phyloP scores from a whole-genome alignment of 2,797 vertebrate species.

The Falco berigora region DNA sequence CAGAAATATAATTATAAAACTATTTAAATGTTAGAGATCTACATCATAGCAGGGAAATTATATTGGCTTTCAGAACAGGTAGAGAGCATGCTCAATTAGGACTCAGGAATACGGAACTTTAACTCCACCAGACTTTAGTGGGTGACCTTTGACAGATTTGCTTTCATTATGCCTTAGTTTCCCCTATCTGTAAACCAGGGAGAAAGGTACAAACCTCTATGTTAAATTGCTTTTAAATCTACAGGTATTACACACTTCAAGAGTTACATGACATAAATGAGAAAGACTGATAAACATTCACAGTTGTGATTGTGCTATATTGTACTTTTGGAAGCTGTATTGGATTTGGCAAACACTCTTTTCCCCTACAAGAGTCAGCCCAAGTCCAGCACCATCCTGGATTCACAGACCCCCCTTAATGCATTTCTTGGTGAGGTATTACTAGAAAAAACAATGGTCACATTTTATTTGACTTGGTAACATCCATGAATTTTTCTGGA shows the following conservation, averaged over 20 bases:
- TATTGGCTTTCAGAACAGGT: not conserved
- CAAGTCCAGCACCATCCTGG: not conserved
- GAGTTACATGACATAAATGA: not conserved
- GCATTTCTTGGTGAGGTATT: not conserved
- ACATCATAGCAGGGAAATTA: not conserved
- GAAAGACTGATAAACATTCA: not conserved
- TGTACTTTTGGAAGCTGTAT: not conserved
- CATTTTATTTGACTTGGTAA: not conserved
- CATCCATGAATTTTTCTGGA: not conserved
- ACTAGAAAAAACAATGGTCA: not conserved
- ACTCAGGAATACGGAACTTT: not conserved
- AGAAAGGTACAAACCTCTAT: not conserved
- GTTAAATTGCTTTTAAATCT: not conserved
- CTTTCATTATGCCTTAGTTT: not conserved
- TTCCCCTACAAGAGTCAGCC: not conserved
- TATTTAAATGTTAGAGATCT: not conserved
- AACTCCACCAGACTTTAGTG: not conserved
- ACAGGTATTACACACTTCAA: not conserved
- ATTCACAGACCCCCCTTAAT: not conserved
- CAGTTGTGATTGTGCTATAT: not conserved
- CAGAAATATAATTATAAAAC: not conserved
- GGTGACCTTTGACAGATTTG: not conserved
- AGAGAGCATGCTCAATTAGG: not conserved
- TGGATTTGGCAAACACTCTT: not conserved
- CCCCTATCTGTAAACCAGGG: not conserved